Evolutionary conservation across 2,113 vertebrate genomes (phyloP).

Genomic region (Cryptotis parvus): DNA sequence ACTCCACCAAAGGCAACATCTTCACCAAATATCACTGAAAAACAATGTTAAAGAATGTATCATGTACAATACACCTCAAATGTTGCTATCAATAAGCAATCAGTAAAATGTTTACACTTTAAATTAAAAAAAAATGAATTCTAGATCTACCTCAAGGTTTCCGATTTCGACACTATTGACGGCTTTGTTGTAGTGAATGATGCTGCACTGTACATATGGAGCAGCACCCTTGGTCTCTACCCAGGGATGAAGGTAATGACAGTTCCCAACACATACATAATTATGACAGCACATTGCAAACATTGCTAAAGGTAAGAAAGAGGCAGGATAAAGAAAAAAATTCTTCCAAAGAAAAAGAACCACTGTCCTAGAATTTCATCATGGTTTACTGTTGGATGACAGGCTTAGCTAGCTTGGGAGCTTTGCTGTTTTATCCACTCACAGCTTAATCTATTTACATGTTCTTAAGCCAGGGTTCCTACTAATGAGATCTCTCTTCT

Average conservation of each 20-base stretch:
- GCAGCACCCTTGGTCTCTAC: not conserved
- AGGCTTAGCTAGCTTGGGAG: too few relatives aligned
- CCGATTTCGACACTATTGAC: not conserved
- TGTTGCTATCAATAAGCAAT: slow-evolving; percentile 15
- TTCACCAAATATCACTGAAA: slow-evolving; percentile 97
- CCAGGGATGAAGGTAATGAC: not conserved
- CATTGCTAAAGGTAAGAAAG: not conserved
- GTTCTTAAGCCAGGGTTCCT: too few relatives aligned
- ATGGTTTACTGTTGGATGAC: too few relatives aligned
- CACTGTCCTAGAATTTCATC: not conserved
- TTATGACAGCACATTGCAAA: not conserved
- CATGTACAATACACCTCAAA: slow-evolving; percentile 49
- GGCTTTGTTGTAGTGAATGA: not conserved
- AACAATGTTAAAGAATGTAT: slow-evolving; percentile 49
- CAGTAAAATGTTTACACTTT: slow-evolving; percentile 35
- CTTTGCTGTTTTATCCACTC: too few relatives aligned
- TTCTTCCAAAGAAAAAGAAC: not conserved
- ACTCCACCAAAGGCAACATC: slow-evolving; percentile 99
- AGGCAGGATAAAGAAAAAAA: not conserved
- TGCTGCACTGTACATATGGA: not conserved
- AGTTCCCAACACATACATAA: not conserved
- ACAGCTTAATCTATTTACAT: too few relatives aligned
- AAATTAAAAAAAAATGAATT: slow-evolving; percentile 28
- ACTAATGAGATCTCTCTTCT: too few relatives aligned
- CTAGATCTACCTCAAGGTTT: not conserved